Conservation (phyloP, 2,888 invertebrate species). For the Phyllotreta cruciferae region DNA sequence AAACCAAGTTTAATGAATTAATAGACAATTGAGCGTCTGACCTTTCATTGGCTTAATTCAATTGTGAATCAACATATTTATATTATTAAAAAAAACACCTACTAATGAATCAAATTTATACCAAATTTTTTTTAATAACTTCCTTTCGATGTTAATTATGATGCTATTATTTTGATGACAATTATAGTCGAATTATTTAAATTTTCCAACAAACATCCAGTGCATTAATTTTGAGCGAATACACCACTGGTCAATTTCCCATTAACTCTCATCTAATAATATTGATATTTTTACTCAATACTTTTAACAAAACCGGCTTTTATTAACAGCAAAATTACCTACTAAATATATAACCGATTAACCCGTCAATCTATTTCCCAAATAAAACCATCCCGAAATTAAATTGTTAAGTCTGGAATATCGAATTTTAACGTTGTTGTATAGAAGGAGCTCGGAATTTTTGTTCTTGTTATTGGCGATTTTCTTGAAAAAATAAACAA, state of each 20-base stretch:
- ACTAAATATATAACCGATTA: neutral
- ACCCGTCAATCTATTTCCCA: constrained; percentile 23
- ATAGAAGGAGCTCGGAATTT: neutral
- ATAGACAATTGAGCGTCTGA: constrained; percentile 2
- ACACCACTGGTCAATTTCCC: too few relatives aligned
- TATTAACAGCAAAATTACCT: neutral
- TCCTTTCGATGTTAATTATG: neutral
- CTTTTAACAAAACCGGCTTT: too few relatives aligned
- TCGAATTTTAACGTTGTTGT: constrained; percentile 8
- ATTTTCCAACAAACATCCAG: too few relatives aligned
- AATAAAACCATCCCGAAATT: neutral
- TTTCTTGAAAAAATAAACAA: constrained; percentile 8
- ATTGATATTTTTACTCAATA: too few relatives aligned
- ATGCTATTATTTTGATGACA: too few relatives aligned
- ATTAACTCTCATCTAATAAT: too few relatives aligned
- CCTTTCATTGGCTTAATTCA: constrained; percentile 3
- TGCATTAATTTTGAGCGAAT: too few relatives aligned
- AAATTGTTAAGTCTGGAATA: constrained; percentile 18
- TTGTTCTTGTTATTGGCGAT: constrained; percentile 3
- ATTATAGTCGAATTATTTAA: too few relatives aligned
- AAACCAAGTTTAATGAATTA: constrained; percentile 2
- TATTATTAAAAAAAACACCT: constrained; percentile 1
- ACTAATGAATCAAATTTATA: neutral
- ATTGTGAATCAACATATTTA: constrained; percentile 1
- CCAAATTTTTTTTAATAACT: neutral